Evolutionary conservation across 2,797 vertebrate species (phyloP).

Genomic region (Chiroxiphia lanceolata): DNA sequence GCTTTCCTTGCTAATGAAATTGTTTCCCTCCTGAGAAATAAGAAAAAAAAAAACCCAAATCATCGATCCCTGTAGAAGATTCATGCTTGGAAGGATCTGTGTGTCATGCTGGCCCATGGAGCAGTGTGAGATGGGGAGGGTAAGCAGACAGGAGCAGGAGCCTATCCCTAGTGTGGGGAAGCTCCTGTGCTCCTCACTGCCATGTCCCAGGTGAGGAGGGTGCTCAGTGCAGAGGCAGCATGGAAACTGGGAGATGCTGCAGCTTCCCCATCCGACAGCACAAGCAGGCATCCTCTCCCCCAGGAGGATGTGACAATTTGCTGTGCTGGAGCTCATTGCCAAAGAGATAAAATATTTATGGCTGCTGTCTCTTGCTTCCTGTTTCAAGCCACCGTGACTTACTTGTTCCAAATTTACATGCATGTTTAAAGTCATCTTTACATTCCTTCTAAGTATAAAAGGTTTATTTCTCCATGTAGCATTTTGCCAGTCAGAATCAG

Average conservation of each 20-base stretch:
- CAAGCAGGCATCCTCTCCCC: fast-evolving
- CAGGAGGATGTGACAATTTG: slow-evolving; percentile 4
- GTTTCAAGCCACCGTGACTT: background rate
- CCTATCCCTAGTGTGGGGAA: fast-evolving
- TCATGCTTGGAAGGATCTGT: fast-evolving
- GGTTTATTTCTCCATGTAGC: background rate
- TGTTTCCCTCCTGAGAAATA: background rate
- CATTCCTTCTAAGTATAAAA: slow-evolving; percentile 1
- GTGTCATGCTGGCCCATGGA: fast-evolving
- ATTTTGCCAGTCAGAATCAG: background rate
- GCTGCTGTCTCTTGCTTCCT: background rate
- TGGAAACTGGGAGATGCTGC: fast-evolving
- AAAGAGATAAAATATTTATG: slow-evolving; percentile 52
- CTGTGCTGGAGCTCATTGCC: slow-evolving; percentile 13
- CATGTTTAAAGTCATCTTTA: slow-evolving; percentile 37
- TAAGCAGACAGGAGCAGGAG: background rate
- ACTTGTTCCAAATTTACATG: slow-evolving; percentile 43
- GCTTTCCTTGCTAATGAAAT: background rate
- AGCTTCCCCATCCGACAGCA: fast-evolving
- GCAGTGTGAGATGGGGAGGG: fast-evolving
- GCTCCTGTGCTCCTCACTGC: fast-evolving
- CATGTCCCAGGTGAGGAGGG: background rate
- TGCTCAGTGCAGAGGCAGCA: fast-evolving
- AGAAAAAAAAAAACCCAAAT: background rate
- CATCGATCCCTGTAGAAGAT: background rate